Evolutionary conservation across 2,797 vertebrate species (phyloP).

Genomic region (Pipistrellus nathusii): DNA sequence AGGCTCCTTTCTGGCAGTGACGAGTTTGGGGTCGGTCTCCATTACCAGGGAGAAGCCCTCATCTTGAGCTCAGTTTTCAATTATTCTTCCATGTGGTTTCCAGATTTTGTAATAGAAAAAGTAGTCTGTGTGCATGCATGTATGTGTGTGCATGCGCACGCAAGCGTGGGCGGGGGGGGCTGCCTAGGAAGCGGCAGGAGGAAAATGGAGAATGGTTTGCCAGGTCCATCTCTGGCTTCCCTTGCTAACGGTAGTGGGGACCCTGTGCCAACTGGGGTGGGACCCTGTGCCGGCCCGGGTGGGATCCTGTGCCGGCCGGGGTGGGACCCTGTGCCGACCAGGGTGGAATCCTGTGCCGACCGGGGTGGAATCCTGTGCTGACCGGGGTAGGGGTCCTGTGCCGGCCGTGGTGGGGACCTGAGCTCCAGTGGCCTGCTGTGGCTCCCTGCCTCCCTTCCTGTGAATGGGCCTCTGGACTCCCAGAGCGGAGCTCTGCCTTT

Average conservation of each 20-base stretch:
- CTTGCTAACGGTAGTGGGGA: no score
- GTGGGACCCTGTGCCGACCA: background rate
- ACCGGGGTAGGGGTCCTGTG: no score
- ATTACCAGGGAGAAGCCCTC: background rate
- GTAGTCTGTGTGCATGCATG: background rate
- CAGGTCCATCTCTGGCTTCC: background rate
- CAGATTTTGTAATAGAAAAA: background rate
- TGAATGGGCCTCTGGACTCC: background rate
- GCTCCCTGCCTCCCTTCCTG: no score
- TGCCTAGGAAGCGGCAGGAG: fast-evolving
- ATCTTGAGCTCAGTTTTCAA: background rate
- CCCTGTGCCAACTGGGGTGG: no score
- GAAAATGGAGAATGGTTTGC: no score
- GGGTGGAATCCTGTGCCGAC: no score
- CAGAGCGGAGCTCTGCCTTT: background rate
- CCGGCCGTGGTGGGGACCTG: background rate
- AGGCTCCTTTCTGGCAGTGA: background rate
- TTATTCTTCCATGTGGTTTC: background rate
- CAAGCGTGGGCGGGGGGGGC: no score
- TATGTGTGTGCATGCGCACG: background rate
- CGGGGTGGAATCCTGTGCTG: no score
- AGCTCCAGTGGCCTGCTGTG: background rate
- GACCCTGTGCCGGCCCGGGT: no score
- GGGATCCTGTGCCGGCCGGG: no score
- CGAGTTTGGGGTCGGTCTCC: background rate